These are phyloP conservation scores for Grus americana DNA, from an alignment of 2,113 vertebrate genomes.

Conservation along the genomic window DNA sequence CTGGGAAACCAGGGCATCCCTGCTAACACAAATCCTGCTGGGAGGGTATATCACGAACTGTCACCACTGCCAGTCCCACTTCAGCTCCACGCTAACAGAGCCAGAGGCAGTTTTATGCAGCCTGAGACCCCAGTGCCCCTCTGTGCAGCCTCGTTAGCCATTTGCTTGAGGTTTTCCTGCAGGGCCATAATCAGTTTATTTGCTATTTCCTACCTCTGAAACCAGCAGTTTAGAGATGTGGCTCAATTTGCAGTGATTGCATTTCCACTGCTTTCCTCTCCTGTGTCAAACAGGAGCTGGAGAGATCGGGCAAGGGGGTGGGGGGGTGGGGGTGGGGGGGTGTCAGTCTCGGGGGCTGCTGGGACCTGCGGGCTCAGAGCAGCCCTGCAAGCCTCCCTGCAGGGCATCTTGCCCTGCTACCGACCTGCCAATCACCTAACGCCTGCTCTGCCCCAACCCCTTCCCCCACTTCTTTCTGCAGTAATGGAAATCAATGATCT, in stretches of 20 bases:
- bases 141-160: not conserved
- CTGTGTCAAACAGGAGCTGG: not conserved
- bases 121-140: not conserved
- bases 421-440: not conserved
- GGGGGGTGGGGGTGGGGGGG: too few species aligned
- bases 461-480: not conserved
- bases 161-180: not conserved
- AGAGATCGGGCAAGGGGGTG: not conserved
- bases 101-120: not conserved
- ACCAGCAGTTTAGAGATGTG: not conserved
- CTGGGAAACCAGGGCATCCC: not conserved
- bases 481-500: slow-evolving; percentile 76
- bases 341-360: not conserved
- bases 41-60: not conserved
- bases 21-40: not conserved
- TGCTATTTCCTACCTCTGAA: not conserved
- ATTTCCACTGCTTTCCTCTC: not conserved
- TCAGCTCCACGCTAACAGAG: not conserved
- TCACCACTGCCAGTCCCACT: not conserved
- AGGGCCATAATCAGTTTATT: not conserved
- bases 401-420: not conserved
- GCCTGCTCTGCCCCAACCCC: not conserved
- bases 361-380: not conserved
- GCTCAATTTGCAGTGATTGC: not conserved
- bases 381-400: not conserved